These are phyloP conservation scores for Leucophenga montana DNA, from an alignment of 2,888 invertebrate genomes.

Conservation along the genomic window DNA sequence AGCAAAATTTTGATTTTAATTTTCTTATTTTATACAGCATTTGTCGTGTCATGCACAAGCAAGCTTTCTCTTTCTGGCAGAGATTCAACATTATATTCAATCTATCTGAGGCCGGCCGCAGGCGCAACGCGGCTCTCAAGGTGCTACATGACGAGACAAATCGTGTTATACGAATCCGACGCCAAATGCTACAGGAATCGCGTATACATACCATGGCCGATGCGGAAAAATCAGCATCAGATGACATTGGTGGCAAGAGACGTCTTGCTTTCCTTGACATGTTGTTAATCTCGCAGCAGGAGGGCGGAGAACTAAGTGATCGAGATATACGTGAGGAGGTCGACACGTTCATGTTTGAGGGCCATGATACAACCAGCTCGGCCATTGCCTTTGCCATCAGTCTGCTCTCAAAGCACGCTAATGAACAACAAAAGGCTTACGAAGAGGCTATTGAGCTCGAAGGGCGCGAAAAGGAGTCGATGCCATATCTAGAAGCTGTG, in stretches of 20 bases:
- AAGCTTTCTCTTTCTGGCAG: slow-evolving; percentile 69
- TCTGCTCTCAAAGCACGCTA: slow-evolving; percentile 74
- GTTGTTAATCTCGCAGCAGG: slow-evolving; percentile 74
- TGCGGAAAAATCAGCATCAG: slow-evolving; percentile 43
- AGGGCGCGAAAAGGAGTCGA: slow-evolving; percentile 68
- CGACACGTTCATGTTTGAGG: too few species aligned
- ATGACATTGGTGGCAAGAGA: slow-evolving; percentile 65
- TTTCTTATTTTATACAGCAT: slow-evolving; percentile 52
- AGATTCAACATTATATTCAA: slow-evolving; percentile 56
- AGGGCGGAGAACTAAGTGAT: slow-evolving; percentile 72
- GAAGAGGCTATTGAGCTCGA: slow-evolving; percentile 72
- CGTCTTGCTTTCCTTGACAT: slow-evolving; percentile 74
- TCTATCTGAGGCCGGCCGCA: slow-evolving; percentile 49
- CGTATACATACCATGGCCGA: slow-evolving; percentile 48
- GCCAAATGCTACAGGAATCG: slow-evolving; percentile 56
- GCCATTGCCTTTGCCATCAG: slow-evolving; percentile 75
- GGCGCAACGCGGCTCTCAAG: slow-evolving; percentile 51
- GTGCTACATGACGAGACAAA: slow-evolving; percentile 68
- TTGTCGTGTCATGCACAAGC: slow-evolving; percentile 64
- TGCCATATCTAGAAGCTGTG: slow-evolving; percentile 76
- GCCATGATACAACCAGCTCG: slow-evolving; percentile 76
- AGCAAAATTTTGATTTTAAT: too few species aligned
- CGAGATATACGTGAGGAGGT: slow-evolving; percentile 76
- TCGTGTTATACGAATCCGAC: slow-evolving; percentile 65
- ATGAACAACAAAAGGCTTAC: slow-evolving; percentile 73